A percentile compares a stretch with the other conserved stretches of the same genome.
Conservation (phyloP, 64 coral and sea anemone genomes). For the Hydrozoanthus tunicans region DNA sequence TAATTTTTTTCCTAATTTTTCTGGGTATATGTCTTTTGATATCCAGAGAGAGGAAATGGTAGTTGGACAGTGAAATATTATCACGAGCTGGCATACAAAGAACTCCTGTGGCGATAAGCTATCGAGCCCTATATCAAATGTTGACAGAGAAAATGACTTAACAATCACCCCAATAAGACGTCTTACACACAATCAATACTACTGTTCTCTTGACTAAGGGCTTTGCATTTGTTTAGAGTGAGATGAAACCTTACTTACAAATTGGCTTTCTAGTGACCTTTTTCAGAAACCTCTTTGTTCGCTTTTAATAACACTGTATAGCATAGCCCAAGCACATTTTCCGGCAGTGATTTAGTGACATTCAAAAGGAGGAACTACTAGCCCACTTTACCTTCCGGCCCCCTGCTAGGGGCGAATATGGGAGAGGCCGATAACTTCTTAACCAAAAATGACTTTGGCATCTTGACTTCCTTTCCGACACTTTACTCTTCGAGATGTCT, state of each 20-base stretch:
- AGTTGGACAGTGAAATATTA: not conserved
- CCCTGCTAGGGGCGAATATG: conserved; percentile 37
- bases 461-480: conserved; percentile 37
- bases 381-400: conserved; percentile 57
- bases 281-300: conserved; percentile 9
- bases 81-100: conserved; percentile 21
- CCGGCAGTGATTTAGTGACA: conserved; percentile 59
- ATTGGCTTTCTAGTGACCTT: conserved; percentile 31
- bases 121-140: not conserved
- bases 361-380: conserved; percentile 3
- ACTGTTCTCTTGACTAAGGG: not conserved
- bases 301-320: not conserved
- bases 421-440: conserved; percentile 74
- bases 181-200: not conserved
- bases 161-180: not conserved
- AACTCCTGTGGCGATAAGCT: not conserved
- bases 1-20: not conserved
- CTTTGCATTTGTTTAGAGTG: conserved; percentile 6
- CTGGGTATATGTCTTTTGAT: not conserved
- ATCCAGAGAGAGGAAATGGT: not conserved
- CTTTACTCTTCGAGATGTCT: conserved; percentile 55
- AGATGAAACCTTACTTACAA: not conserved
- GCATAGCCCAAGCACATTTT: conserved; percentile 4
- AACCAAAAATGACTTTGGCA: conserved; percentile 89
- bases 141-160: conserved; percentile 58